Percentiles rank a stretch among this genome's conserved stretches.
Evolutionary conservation across 2,797 vertebrate species (phyloP).

Genomic region (Etheostoma perlongum): DNA sequence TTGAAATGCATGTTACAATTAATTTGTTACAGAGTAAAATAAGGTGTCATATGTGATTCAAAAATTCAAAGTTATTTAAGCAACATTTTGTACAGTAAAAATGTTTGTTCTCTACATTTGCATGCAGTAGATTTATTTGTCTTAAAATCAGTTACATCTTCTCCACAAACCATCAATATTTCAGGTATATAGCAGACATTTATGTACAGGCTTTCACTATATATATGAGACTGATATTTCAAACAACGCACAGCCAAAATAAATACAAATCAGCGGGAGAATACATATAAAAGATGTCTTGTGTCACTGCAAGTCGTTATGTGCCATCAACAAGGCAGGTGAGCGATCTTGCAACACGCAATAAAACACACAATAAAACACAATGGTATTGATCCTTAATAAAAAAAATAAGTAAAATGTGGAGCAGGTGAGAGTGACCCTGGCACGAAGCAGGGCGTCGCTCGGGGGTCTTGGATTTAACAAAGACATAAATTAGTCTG

Average conservation of each 20-base stretch:
- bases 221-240: not conserved
- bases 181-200: not conserved
- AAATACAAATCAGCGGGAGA: not conserved
- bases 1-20: not conserved
- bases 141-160: not conserved
- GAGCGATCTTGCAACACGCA: not conserved
- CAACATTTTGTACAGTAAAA: not conserved
- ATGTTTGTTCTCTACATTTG: conserved; percentile 4
- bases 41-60: conserved; percentile 3
- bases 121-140: not conserved
- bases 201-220: not conserved
- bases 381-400: conserved; percentile 39
- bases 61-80: not conserved
- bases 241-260: not conserved
- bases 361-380: conserved; percentile 13
- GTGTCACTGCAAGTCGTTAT: not conserved
- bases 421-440: conserved; percentile 28
- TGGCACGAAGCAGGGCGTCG: conserved; percentile 25
- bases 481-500: conserved; percentile 61
- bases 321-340: conserved; percentile 13
- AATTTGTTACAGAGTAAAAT: not conserved
- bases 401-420: conserved; percentile 14
- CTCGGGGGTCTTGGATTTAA: conserved; percentile 29
- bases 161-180: not conserved
- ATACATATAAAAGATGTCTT: conserved; percentile 18